A percentile compares a stretch with the other conserved stretches of the same genome.
phyloP scores from a whole-genome alignment of 2,113 vertebrate species.

The Cyphotilapia sp. region DNA sequence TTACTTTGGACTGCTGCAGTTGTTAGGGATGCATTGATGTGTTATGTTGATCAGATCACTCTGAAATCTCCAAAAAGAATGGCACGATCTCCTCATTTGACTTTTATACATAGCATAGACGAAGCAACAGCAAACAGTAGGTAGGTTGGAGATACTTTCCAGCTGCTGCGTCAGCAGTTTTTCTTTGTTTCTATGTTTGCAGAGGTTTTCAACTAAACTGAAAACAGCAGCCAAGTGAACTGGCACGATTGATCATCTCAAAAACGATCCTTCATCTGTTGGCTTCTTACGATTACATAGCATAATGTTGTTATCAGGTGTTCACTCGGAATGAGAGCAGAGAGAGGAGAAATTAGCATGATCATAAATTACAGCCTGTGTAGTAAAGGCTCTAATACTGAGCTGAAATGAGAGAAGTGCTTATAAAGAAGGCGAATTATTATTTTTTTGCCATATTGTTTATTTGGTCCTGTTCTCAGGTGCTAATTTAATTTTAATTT shows the following conservation, averaged over 20 bases:
- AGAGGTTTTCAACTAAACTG: background rate
- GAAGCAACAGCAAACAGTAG: background rate
- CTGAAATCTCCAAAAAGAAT: background rate
- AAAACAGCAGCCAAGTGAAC: background rate
- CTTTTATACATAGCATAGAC: background rate
- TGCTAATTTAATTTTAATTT: background rate
- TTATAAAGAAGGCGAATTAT: background rate
- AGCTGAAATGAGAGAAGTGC: background rate
- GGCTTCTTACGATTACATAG: background rate
- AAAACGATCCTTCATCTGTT: fast-evolving
- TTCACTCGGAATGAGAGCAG: background rate
- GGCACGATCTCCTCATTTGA: background rate
- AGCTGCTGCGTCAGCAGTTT: background rate
- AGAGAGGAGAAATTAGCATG: background rate
- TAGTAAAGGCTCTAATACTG: background rate
- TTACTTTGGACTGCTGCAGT: background rate
- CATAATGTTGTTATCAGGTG: background rate
- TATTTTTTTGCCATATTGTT: background rate
- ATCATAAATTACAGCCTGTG: background rate
- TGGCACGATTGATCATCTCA: fast-evolving
- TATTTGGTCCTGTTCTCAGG: background rate
- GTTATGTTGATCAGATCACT: background rate
- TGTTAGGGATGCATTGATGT: background rate
- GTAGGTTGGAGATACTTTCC: background rate
- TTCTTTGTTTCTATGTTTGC: background rate